phyloP scores from a whole-genome alignment of 1,140 invertebrate species.

The Paralvinella palmiformis region DNA sequence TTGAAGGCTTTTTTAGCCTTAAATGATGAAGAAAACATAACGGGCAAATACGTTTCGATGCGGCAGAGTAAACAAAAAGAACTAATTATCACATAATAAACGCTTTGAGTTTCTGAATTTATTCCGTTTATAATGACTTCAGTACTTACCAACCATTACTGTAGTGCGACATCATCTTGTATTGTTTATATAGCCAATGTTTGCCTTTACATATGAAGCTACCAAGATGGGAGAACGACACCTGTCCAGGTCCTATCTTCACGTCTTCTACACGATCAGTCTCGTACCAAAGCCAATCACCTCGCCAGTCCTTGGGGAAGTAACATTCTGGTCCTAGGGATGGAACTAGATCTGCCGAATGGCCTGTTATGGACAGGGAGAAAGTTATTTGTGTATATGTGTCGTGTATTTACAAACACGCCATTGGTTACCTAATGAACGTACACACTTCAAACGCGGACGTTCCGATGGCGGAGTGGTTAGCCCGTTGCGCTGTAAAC shows the following conservation, averaged over 20 bases:
- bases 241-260: conserved; percentile 1
- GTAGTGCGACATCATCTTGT: conserved; percentile 18
- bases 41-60: too few species aligned
- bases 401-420: too few species aligned
- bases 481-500: too few species aligned
- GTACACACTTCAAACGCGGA: too few species aligned
- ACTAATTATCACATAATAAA: too few species aligned
- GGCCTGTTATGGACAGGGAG: neutral
- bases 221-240: conserved; percentile 12
- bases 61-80: too few species aligned
- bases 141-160: conserved; percentile 19
- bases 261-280: conserved; percentile 8
- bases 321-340: conserved; percentile 12
- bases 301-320: conserved; percentile 15
- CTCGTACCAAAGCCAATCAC: conserved; percentile 11
- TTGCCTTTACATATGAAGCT: conserved; percentile 22
- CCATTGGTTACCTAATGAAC: too few species aligned
- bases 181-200: conserved; percentile 18
- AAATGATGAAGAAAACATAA: too few species aligned
- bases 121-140: too few species aligned
- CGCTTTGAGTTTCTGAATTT: too few species aligned
- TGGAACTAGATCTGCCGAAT: conserved; percentile 11
- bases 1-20: too few species aligned
- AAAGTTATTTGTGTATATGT: neutral
- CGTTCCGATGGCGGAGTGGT: too few species aligned